phyloP scores from a whole-genome alignment of 2,888 invertebrate species.

The Herminia tarsipennalis region DNA sequence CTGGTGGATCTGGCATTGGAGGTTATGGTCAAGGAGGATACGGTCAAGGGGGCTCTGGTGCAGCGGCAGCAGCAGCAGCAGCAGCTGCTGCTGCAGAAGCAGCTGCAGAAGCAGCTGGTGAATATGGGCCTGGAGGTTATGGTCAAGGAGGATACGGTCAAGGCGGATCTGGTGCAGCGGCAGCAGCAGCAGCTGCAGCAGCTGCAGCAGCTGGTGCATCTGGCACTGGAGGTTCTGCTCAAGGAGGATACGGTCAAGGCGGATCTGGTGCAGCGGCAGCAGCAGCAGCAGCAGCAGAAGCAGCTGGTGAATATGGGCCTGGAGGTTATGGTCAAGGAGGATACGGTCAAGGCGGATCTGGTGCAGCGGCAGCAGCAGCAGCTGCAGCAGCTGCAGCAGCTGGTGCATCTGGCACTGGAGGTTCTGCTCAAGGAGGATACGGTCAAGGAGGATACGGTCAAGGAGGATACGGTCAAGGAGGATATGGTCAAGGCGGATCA shows the following conservation, averaged over 20 bases:
- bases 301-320: neutral
- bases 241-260: neutral
- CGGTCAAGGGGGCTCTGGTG: neutral
- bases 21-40: neutral
- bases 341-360: slow-evolving; percentile 1
- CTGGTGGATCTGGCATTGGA: neutral
- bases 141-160: neutral
- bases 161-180: slow-evolving; percentile 1
- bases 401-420: no score
- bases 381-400: slow-evolving; percentile 7
- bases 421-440: no score
- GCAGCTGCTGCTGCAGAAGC: slow-evolving; percentile 6
- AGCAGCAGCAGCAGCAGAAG: slow-evolving; percentile 7
- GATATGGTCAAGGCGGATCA: no score
- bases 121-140: neutral
- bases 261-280: neutral
- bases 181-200: slow-evolving; percentile 7
- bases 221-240: slow-evolving; percentile 1
- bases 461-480: neutral
- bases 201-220: neutral
- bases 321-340: slow-evolving; percentile 1
- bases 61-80: slow-evolving; percentile 5
- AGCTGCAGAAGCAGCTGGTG: neutral
- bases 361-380: slow-evolving; percentile 3
- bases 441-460: slow-evolving; percentile 3